Percentiles rank a stretch among this genome's conserved stretches.
Evolutionary conservation across 2,888 invertebrate genomes (phyloP).

Genomic region (Amphimallon solstitiale): DNA sequence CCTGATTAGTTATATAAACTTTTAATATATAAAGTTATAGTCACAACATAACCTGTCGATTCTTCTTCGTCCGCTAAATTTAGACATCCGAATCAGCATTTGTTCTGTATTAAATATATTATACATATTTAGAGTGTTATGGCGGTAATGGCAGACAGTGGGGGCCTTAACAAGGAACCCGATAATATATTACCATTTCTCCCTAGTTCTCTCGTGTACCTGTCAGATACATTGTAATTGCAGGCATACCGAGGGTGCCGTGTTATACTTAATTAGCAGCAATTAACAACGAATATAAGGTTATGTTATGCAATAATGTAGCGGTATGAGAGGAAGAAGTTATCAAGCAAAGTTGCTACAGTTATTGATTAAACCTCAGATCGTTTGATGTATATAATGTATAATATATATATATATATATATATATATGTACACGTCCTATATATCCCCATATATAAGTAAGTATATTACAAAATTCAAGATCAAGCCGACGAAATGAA

Average conservation of each 20-base stretch:
- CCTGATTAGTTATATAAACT: too few relatives aligned
- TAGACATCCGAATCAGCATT: neutral
- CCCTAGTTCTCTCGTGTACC: conserved; percentile 12
- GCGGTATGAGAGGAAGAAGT: conserved; percentile 3
- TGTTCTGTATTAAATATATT: neutral
- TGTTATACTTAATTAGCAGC: conserved; percentile 21
- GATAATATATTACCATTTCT: conserved; percentile 20
- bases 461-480: too few relatives aligned
- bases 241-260: conserved; percentile 17
- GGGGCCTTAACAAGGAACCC: conserved; percentile 11
- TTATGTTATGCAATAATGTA: neutral
- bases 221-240: conserved; percentile 32
- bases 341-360: neutral
- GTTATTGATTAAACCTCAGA: too few relatives aligned
- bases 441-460: too few relatives aligned
- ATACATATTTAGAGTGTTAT: conserved; percentile 1
- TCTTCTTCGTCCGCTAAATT: too few relatives aligned
- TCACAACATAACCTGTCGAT: too few relatives aligned
- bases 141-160: neutral
- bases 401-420: too few relatives aligned
- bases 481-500: too few relatives aligned
- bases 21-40: too few relatives aligned
- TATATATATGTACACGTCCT: too few relatives aligned
- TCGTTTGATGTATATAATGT: too few relatives aligned
- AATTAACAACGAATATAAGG: conserved; percentile 9